Evolutionary conservation across 1,140 invertebrate species (phyloP), one percentile per base, ranked within the genome.

Genomic region (Cydia amplana): DNA sequence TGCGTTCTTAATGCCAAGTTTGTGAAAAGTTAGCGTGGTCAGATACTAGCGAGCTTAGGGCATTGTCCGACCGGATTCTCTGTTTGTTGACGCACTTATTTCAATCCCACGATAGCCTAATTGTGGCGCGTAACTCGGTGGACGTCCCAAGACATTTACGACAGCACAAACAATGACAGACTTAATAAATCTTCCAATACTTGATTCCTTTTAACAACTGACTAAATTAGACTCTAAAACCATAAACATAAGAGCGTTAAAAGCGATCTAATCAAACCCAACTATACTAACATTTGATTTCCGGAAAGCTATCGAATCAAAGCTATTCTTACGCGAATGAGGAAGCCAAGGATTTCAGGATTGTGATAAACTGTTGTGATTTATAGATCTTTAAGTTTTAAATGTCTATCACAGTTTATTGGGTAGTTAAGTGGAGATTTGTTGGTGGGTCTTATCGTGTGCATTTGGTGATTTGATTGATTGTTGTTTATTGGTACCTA

Each of bases 81-180:
- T 86, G 83, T 90, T 90, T 90, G 82, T 89, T 88, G 82, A 81
- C 77, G 82, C 79, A 86, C 82, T 87, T 83, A 83, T 87, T 83
- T 83, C 76, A 83, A 82, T 84, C 79, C 74, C 18, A 10, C 55
- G 78, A 82, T 86, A 83, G 80, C 83, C 83, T 84, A 84, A 88
- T 86, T 84, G 85, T 83, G 76, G 63, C 43, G 79, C 82, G 85
- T 85, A 87, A 81, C 80, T 80, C 77, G 79, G 86, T 87, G 80
- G 81, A 82, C 77, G 78, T 40, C 75, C 75, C 70, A 55, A 64
- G 75, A 80, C 82, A 73, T 83, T 85, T 80, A 89, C 80, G 86
- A 82, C 83, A 76, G 78, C 67, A 82, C 75, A 85, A 87, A 85
- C 83, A 87, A 80, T 51, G 70, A 67, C 80, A 82, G 79, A 84